Base-by-base conservation (phyloP, 2,797 vertebrate species). In the Cyclopterus lumpus region DNA sequence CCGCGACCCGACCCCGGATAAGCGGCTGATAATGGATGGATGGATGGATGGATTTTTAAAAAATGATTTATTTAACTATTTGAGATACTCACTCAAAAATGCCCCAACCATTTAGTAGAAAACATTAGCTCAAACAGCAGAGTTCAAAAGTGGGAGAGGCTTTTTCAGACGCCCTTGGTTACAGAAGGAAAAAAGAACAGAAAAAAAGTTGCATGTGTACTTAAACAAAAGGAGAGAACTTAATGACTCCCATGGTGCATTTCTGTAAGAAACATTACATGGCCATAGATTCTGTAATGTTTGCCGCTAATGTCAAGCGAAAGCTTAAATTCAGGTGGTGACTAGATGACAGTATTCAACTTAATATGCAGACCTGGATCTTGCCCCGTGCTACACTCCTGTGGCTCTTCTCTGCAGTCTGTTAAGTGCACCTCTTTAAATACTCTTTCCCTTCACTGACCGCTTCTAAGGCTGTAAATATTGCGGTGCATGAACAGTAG, bases 391-490 rank as follows among this genome's bases (percentile, higher is more conserved):
- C 65, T 69, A 4, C 34, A 48, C 67, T 78, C 68, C 71, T 72
- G n/a, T 30, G 75, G 82, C 30, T 62, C 3, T 75, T 69, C 78
- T 87, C 81, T 73, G 75, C 75, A 73, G 86, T 66, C 61, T 60
- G 28, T 15, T 1, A 20, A 20, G 22, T 38, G 18, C 38, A n/a
- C 73, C 15, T 71, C 34, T 42, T 71, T 32, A 32, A 36, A 66
- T 9, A 1, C n/a, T 63, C 34, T 26, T 14, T 36, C 26, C 10
- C 16, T 60, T 68, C 20, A 61, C 10, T 49, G 6, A 57, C 67
- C 24, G 55, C 9, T 18, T 34, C 5, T 8, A 22, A 42, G 5
- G 65, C 16, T 62, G 38, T 54, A 36, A 62, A 54, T 67, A 51
- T 66, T 2, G 59, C 8, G 0, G 9, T 30, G 12, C 24, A 32